A percentile compares a stretch with the other conserved stretches of the same genome.
Evolutionary conservation across 1,140 invertebrate genomes (phyloP).

Genomic region (Euwallacea similis): DNA sequence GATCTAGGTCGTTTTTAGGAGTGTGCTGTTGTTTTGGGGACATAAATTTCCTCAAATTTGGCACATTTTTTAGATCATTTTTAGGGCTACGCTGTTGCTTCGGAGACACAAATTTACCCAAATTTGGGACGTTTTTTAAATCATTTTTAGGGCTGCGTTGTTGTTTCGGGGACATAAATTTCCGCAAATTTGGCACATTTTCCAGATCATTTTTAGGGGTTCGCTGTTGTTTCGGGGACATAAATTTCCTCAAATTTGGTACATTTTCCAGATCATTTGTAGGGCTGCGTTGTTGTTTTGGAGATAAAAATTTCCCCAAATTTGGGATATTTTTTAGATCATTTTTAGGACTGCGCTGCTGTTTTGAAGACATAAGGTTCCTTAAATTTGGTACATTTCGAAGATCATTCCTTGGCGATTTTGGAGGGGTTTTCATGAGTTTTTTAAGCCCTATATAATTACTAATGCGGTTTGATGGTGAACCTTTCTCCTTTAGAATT

Average conservation of each 20-base stretch:
- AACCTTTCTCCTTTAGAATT: slow-evolving; percentile 44
- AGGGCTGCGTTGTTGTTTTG: slow-evolving; percentile 44
- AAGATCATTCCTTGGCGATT: slow-evolving; percentile 54
- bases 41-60: slow-evolving; percentile 47
- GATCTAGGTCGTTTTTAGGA: slow-evolving; percentile 54
- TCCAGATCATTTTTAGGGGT: slow-evolving; percentile 55
- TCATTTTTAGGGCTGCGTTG: slow-evolving; percentile 53
- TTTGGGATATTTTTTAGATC: slow-evolving; percentile 54
- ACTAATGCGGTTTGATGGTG: slow-evolving; percentile 15
- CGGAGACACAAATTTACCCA: slow-evolving; percentile 41
- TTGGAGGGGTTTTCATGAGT: slow-evolving; percentile 45
- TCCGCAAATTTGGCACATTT: slow-evolving; percentile 49
- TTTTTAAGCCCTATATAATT: slow-evolving; percentile 47
- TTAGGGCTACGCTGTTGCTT: slow-evolving; percentile 46
- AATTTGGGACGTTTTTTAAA: slow-evolving; percentile 52
- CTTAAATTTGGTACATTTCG: slow-evolving; percentile 51
- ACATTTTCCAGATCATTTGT: slow-evolving; percentile 55
- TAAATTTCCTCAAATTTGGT: slow-evolving; percentile 46
- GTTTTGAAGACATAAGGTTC: slow-evolving; percentile 40
- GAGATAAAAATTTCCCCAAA: slow-evolving; percentile 43
- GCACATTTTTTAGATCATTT: slow-evolving; percentile 54
- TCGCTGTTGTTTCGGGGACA: slow-evolving; percentile 42
- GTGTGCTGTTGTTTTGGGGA: slow-evolving; percentile 44
- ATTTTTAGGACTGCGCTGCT: slow-evolving; percentile 50
- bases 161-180: slow-evolving; percentile 40